phyloP scores from a whole-genome alignment of 1,140 invertebrate genomes.

The Rhagoletis pomonella region DNA sequence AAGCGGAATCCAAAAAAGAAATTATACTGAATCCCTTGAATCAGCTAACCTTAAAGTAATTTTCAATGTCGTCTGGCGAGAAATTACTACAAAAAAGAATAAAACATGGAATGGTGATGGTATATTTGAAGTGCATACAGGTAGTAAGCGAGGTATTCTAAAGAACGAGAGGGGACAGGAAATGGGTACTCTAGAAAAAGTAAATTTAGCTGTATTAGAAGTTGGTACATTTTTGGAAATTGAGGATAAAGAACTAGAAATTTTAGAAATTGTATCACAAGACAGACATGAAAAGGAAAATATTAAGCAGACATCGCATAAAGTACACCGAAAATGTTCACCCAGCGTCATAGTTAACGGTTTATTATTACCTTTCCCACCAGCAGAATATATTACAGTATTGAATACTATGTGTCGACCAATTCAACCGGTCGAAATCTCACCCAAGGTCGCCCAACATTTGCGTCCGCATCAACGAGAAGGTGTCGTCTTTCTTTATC shows the following conservation, averaged over 20 bases:
- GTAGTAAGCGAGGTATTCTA: conserved; percentile 76
- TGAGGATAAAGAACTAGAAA: conserved; percentile 82
- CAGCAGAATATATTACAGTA: background rate
- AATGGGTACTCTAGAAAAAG: conserved; percentile 75
- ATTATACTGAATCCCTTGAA: background rate
- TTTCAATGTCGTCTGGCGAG: conserved; percentile 80
- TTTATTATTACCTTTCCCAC: background rate
- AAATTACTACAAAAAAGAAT: conserved; percentile 82
- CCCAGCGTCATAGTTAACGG: no score
- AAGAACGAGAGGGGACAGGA: conserved; percentile 76
- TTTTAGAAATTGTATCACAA: conserved; percentile 63
- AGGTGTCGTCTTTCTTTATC: conserved; percentile 82
- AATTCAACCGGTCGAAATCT: background rate
- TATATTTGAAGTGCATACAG: conserved; percentile 76
- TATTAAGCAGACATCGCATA: no score
- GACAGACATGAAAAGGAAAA: background rate
- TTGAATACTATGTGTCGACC: background rate
- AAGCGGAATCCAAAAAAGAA: background rate
- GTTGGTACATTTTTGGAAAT: conserved; percentile 78
- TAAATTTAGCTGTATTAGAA: conserved; percentile 71
- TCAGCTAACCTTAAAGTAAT: conserved; percentile 53
- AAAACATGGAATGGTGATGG: conserved; percentile 87
- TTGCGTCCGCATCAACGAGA: conserved; percentile 80
- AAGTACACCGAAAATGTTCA: no score
- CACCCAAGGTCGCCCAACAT: conserved; percentile 6